A percentile compares a stretch with the other conserved stretches of the same genome.
phyloP scores from a whole-genome alignment of 2,797 vertebrate species.

The Otus scops region DNA sequence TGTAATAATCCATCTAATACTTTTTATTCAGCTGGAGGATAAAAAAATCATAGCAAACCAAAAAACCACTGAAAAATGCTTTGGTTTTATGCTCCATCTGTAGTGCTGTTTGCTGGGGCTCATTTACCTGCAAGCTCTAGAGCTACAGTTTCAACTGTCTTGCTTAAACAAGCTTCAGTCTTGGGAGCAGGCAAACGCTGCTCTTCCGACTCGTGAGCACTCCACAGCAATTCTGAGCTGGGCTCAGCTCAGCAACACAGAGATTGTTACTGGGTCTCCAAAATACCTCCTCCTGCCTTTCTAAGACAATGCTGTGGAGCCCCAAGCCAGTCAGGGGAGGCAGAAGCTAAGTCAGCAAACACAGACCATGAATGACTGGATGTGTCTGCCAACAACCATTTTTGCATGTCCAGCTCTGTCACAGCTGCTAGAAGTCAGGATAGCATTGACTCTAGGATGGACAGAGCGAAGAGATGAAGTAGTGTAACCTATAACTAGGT shows the following conservation, averaged over 20 bases:
- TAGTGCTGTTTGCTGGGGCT: background rate
- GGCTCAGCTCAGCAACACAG: background rate
- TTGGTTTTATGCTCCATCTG: background rate
- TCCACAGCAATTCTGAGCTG: background rate
- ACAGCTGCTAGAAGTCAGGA: background rate
- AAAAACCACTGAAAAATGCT: background rate
- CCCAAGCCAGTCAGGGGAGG: background rate
- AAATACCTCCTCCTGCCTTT: background rate
- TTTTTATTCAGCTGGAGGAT: background rate
- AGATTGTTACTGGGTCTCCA: background rate
- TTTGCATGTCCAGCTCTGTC: background rate
- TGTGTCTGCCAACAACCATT: background rate
- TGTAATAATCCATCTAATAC: background rate
- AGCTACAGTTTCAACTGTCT: background rate
- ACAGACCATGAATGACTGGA: background rate
- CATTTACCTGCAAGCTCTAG: background rate
- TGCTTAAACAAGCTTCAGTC: background rate
- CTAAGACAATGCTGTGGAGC: background rate
- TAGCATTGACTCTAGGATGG: accelerated
- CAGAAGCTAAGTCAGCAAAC: background rate
- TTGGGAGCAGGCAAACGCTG: background rate
- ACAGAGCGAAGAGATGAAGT: background rate
- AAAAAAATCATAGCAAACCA: background rate
- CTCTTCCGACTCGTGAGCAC: accelerated
- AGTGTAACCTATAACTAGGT: background rate